Conservation (phyloP, 53 echinoderm and acorn worm species). For the Luidia sarsii region DNA sequence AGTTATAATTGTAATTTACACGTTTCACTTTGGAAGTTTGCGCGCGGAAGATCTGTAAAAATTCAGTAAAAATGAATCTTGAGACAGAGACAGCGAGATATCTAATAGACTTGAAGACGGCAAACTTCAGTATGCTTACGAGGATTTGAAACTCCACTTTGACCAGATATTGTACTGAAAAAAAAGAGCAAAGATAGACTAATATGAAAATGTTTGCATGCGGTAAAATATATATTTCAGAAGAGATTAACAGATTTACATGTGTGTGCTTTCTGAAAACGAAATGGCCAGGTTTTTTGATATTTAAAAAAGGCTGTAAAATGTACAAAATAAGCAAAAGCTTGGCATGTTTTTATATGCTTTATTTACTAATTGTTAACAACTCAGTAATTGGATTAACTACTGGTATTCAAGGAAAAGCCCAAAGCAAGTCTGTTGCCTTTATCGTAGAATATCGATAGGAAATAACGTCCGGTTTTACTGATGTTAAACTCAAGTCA, state of each 20-base stretch:
- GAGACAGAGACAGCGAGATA: no score
- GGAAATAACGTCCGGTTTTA: no score
- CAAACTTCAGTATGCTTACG: no score
- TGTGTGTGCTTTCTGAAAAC: slow-evolving; percentile 48
- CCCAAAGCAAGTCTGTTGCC: no score
- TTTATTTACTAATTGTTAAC: not conserved
- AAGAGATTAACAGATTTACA: slow-evolving; percentile 24
- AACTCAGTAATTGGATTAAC: slow-evolving; percentile 1
- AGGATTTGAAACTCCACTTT: no score
- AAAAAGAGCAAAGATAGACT: slow-evolving; percentile 18
- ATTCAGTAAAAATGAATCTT: no score
- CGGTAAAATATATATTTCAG: slow-evolving; percentile 51
- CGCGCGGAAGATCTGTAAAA: no score
- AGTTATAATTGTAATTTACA: not conserved
- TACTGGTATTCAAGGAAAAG: no score
- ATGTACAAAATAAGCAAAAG: slow-evolving; percentile 21
- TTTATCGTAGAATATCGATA: no score
- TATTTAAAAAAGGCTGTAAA: slow-evolving; percentile 38
- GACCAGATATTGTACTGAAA: slow-evolving; percentile 29
- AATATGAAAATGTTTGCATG: slow-evolving; percentile 46
- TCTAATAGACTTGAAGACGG: no score
- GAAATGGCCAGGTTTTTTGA: slow-evolving; percentile 43
- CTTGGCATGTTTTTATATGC: slow-evolving; percentile 43
- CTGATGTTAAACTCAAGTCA: no score
- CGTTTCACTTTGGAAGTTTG: not conserved